Percentiles rank a stretch among this genome's conserved stretches.
These are phyloP conservation scores for Chydorus sphaericus DNA, from an alignment of 2,888 invertebrate species.

Conservation along the genomic window DNA sequence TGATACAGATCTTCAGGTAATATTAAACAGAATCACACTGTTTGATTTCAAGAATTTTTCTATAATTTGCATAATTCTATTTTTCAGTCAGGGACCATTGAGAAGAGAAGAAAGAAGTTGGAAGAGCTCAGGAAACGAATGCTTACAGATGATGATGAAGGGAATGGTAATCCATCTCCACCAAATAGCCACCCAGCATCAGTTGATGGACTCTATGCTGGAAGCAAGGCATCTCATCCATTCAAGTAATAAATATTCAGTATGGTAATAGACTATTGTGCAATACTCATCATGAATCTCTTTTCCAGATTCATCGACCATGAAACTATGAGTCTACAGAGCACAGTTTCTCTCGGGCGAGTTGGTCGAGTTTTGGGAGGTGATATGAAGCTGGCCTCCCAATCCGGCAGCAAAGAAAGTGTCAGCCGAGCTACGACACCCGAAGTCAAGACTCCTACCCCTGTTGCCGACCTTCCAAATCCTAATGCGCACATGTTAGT, in stretches of 20 bases:
- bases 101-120: slow-evolving; percentile 53
- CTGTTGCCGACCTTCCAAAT: not conserved
- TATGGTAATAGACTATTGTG: too few relatives aligned
- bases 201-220: slow-evolving; percentile 57
- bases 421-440: slow-evolving; percentile 8
- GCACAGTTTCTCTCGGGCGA: slow-evolving; percentile 72
- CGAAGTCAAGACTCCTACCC: slow-evolving; percentile 4
- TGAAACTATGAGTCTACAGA: slow-evolving; percentile 72
- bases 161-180: slow-evolving; percentile 48
- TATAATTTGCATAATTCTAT: too few relatives aligned
- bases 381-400: not conserved
- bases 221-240: slow-evolving; percentile 30
- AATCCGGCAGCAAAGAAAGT: slow-evolving; percentile 2
- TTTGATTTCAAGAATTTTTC: too few relatives aligned
- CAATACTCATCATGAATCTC: not conserved
- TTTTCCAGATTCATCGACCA: slow-evolving; percentile 58
- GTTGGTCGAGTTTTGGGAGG: slow-evolving; percentile 65
- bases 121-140: slow-evolving; percentile 70
- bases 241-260: too few relatives aligned
- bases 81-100: slow-evolving; percentile 24
- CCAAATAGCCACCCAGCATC: slow-evolving; percentile 63
- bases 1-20: too few relatives aligned
- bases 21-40: too few relatives aligned
- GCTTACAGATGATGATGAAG: slow-evolving; percentile 48
- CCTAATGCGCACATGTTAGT: not conserved